A percentile compares a stretch with the other conserved stretches of the same genome.
phyloP scores from a whole-genome alignment of 2,888 invertebrate species.

The Sinelater perroti region DNA sequence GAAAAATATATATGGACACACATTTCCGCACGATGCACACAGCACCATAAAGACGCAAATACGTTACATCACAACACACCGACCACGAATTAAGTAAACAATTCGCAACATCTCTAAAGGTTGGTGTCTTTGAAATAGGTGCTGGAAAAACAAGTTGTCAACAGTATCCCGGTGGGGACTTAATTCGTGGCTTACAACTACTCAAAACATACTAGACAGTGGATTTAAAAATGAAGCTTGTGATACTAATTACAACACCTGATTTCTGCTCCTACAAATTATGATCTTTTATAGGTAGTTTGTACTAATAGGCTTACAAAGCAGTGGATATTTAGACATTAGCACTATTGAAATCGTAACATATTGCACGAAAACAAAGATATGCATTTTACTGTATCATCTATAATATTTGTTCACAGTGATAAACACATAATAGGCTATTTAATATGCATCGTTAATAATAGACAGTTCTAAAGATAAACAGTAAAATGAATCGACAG shows the following conservation, averaged over 20 bases:
- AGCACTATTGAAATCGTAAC: slow-evolving; percentile 12
- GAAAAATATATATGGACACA: too few species aligned
- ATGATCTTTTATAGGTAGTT: background rate
- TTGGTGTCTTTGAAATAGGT: too few species aligned
- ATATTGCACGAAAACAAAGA: slow-evolving; percentile 26
- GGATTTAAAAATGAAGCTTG: background rate
- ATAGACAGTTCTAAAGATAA: slow-evolving; percentile 7
- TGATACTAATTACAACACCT: background rate
- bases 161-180: too few species aligned
- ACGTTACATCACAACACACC: too few species aligned
- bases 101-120: too few species aligned
- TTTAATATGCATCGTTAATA: background rate
- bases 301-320: slow-evolving; percentile 15
- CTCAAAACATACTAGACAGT: slow-evolving; percentile 16
- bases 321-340: background rate
- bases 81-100: too few species aligned
- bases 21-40: too few species aligned
- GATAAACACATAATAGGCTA: background rate
- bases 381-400: slow-evolving; percentile 22
- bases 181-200: slow-evolving; percentile 9
- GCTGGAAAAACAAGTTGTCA: too few species aligned
- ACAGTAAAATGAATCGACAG: slow-evolving; percentile 6
- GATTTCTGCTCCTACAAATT: slow-evolving; percentile 6
- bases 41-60: too few species aligned
- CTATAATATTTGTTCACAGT: slow-evolving; percentile 23